Evolutionary conservation across 2,888 invertebrate species (phyloP).

Genomic region (Eudasyphora cyanicolor): DNA sequence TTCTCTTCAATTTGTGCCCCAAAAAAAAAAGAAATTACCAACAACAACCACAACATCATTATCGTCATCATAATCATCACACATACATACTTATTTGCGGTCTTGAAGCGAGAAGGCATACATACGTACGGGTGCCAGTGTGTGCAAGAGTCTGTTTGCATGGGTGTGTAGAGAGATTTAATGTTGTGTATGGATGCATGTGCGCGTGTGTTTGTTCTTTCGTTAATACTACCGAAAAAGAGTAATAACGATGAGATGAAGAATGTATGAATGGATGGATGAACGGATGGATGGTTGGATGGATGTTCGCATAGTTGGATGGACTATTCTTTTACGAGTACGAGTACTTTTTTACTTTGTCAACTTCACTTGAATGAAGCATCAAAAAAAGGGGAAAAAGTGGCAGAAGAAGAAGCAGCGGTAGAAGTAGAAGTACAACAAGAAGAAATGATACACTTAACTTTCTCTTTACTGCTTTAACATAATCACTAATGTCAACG

Average conservation of each 20-base stretch:
- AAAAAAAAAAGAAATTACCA: background rate
- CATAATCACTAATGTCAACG: slow-evolving; percentile 25
- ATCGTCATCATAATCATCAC: no score
- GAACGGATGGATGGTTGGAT: background rate
- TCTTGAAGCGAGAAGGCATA: no score
- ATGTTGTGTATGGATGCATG: background rate
- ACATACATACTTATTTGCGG: no score
- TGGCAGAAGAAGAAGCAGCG: background rate
- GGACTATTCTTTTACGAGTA: background rate
- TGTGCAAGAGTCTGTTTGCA: background rate
- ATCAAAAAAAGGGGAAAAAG: background rate
- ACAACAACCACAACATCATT: background rate
- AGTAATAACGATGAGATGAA: background rate
- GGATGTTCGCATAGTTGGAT: background rate
- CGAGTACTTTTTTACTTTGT: background rate
- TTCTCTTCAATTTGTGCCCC: background rate
- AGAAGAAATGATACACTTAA: slow-evolving; percentile 19
- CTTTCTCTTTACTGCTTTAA: slow-evolving; percentile 30
- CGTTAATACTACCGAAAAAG: background rate
- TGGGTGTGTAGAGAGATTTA: background rate
- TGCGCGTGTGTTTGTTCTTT: background rate
- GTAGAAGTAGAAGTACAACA: background rate
- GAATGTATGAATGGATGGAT: background rate
- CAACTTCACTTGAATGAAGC: background rate
- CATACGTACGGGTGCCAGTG: no score